Evolutionary conservation across 2,888 invertebrate species (phyloP).

Genomic region (Drosophila neotestacea): DNA sequence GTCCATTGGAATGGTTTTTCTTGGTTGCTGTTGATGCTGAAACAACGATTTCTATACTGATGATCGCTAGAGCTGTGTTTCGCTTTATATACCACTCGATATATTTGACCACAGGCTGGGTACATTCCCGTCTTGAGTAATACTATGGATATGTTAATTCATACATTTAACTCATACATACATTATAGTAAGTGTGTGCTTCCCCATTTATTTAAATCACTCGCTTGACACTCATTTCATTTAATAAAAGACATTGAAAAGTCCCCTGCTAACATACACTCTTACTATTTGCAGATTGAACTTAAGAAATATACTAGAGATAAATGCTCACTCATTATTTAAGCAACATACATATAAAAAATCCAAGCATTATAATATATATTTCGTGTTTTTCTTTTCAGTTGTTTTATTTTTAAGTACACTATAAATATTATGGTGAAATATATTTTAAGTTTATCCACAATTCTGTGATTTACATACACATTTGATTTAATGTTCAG

Average conservation of each 20-base stretch:
- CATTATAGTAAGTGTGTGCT: constrained; percentile 21
- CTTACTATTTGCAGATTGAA: not conserved
- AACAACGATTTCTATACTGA: constrained; percentile 13
- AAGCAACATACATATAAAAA: not conserved
- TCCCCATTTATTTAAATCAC: constrained; percentile 27
- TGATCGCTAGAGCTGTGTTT: not conserved
- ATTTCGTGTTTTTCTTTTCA: not conserved
- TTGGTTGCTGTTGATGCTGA: constrained; percentile 12
- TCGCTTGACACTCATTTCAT: constrained; percentile 1
- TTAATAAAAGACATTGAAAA: not conserved
- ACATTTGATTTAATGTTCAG: not conserved
- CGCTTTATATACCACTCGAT: constrained; percentile 26
- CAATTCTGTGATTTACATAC: not conserved
- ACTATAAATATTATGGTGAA: not conserved
- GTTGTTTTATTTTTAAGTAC: not conserved
- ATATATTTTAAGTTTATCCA: constrained; percentile 8
- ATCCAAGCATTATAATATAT: not conserved
- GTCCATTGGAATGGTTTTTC: constrained; percentile 52
- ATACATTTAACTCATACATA: too few species aligned
- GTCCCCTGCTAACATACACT: constrained; percentile 9
- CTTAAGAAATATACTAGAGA: not conserved
- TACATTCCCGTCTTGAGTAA: constrained; percentile 45
- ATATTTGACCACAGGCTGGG: constrained; percentile 19
- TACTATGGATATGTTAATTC: not conserved
- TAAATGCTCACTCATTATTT: not conserved